These are phyloP conservation scores for Molorchus minor DNA, from an alignment of 2,888 invertebrate species.

Conservation along the genomic window DNA sequence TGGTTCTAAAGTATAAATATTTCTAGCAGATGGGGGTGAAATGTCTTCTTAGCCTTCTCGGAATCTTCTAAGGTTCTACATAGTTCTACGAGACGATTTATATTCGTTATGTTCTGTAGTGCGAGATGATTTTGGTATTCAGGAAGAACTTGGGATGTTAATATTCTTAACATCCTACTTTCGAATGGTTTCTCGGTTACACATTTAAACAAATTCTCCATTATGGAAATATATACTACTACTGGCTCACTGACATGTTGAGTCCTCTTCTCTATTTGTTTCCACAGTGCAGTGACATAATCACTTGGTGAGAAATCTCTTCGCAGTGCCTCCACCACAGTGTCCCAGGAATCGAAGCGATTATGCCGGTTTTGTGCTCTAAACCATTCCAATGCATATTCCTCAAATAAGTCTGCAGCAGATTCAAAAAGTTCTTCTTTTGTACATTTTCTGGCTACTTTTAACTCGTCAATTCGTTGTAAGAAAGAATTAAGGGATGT, in stretches of 20 bases:
- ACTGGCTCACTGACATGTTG: slow-evolving; percentile 6
- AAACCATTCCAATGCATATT: slow-evolving; percentile 10
- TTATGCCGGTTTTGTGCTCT: neutral
- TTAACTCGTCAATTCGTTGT: no score
- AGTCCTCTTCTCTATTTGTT: neutral
- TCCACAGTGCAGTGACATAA: neutral
- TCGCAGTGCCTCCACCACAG: neutral
- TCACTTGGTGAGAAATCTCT: slow-evolving; percentile 2
- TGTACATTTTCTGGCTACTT: no score
- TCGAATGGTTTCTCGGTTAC: no score
- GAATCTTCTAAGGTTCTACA: neutral
- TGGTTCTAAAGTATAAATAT: no score
- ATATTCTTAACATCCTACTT: neutral
- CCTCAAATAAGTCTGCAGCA: no score
- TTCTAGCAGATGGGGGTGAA: neutral
- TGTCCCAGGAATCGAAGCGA: neutral
- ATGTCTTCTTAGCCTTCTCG: neutral
- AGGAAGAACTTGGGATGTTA: neutral
- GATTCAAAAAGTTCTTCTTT: no score
- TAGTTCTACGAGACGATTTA: neutral
- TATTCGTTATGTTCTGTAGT: neutral
- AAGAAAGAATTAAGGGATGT: no score
- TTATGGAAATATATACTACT: slow-evolving; percentile 14
- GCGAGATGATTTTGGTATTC: slow-evolving; percentile 9
- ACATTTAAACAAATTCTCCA: slow-evolving; percentile 20